A percentile compares a stretch with the other conserved stretches of the same genome.
phyloP scores from a whole-genome alignment of 2,113 vertebrate genomes.

The Myrmecophaga tridactyla region DNA sequence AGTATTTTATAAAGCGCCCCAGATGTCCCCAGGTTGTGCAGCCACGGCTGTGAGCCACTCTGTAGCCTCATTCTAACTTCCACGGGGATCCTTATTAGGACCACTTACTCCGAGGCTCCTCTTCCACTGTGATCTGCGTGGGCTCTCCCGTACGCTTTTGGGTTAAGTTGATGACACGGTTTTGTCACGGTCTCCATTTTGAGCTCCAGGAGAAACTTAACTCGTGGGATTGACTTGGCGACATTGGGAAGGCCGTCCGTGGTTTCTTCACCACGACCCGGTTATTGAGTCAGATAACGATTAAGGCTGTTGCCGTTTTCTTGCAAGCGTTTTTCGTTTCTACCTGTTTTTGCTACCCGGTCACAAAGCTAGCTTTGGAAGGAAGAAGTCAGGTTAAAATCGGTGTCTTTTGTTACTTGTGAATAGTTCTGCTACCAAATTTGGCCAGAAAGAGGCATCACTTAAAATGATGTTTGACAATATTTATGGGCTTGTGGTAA shows the following conservation, averaged over 20 bases:
- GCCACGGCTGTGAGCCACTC: neutral
- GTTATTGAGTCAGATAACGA: neutral
- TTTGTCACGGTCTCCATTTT: neutral
- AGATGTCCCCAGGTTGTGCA: neutral
- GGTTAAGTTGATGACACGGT: neutral
- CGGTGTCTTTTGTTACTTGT: neutral
- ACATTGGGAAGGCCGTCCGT: neutral
- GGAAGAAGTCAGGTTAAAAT: neutral
- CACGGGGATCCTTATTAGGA: neutral
- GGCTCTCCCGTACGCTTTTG: neutral
- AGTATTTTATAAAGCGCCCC: neutral
- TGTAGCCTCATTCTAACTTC: neutral
- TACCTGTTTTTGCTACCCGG: neutral
- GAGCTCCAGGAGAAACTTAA: neutral
- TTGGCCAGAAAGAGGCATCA: neutral
- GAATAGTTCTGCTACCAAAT: neutral
- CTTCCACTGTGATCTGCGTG: neutral
- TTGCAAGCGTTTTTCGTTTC: neutral
- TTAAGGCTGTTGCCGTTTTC: neutral
- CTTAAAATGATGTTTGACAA: conserved; percentile 16
- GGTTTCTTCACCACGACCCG: neutral
- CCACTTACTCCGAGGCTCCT: neutral
- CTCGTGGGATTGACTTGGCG: neutral
- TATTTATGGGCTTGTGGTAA: neutral
- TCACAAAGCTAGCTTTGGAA: neutral